phyloP scores from a whole-genome alignment of 1,140 invertebrate species.

The Meloidogyne floridensis region DNA sequence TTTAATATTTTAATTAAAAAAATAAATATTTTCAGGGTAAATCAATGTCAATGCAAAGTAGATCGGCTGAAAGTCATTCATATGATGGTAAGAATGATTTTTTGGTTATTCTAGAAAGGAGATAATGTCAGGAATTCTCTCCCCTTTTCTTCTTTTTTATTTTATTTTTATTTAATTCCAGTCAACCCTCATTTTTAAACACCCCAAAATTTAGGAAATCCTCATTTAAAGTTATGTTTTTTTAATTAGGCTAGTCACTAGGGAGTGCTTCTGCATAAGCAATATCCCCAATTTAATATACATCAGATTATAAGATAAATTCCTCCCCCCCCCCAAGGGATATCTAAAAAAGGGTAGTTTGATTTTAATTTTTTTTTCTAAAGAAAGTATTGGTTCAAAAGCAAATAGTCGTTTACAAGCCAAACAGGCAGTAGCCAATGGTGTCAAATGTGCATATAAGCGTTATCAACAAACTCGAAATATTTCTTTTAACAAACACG shows the following conservation, averaged over 20 bases:
- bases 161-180: too few species aligned
- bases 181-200: too few species aligned
- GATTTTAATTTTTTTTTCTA: constrained; percentile 23
- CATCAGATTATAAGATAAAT: too few species aligned
- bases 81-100: constrained; percentile 40
- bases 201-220: too few species aligned
- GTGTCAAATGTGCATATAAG: constrained; percentile 56
- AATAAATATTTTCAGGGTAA: background rate
- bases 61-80: constrained; percentile 31
- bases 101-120: constrained; percentile 5
- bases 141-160: too few species aligned
- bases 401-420: constrained; percentile 46
- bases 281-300: too few species aligned
- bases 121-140: too few species aligned
- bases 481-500: constrained; percentile 56
- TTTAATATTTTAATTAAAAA: background rate
- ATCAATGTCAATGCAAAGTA: background rate
- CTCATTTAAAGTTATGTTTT: too few species aligned
- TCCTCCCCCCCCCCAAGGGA: too few species aligned
- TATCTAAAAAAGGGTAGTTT: too few species aligned
- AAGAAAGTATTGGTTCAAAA: constrained; percentile 41
- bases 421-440: constrained; percentile 50
- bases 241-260: too few species aligned
- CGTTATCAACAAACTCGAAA: constrained; percentile 56
- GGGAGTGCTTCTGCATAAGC: too few species aligned